Base-by-base conservation (phyloP, 2,797 vertebrate genomes). In the Poecilia picta region DNA sequence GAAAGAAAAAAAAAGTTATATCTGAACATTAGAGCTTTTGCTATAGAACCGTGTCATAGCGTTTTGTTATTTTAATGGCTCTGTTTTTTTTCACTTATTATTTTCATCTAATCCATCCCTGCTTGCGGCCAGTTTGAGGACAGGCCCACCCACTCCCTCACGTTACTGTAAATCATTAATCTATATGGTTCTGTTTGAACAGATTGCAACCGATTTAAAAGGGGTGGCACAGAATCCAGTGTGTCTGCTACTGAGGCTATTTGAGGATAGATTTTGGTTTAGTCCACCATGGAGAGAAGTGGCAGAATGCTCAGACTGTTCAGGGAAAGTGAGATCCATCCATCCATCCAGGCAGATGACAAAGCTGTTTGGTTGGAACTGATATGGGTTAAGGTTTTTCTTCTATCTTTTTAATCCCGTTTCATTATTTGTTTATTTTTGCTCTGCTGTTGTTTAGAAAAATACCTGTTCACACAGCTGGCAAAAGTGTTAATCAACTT, bases 171-270 rank as follows among this genome's bases (percentile, higher is more conserved):
- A 79, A 75, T 77, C 74, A 41, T 77, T 83, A 83, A 33, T 81
- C 57, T 76, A 72, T 5, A 15, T 57, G 43, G 55, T 46, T 72
- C 74, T 74, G 76, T 82, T 80, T 85, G 81, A 87, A 79, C 76
- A 84, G 91, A 93, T 90, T 91, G 89, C 5, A 82, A 41, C 62
- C 80, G 87, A 87, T 92, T 92, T 82, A 57, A 70, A 86, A 75
- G 49, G 82, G 72, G 41, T 83, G 80, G 88, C 70, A 89, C 83
- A 85, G 85, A 90, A 84, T 84, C 79, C 84, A 88, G 2, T 39
- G 13, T 77, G 77, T 84, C 77, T 73, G 71, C 76, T 74, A 76
- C 25, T 81, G 77, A 79, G 73, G 80, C 90, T 84, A 89, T 81
- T 31, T 82, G 70, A 83, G 74, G 77, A 75, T 45, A 75, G 81